phyloP scores from a whole-genome alignment of 2,797 vertebrate genomes.

The Loris lydekkerianus region DNA sequence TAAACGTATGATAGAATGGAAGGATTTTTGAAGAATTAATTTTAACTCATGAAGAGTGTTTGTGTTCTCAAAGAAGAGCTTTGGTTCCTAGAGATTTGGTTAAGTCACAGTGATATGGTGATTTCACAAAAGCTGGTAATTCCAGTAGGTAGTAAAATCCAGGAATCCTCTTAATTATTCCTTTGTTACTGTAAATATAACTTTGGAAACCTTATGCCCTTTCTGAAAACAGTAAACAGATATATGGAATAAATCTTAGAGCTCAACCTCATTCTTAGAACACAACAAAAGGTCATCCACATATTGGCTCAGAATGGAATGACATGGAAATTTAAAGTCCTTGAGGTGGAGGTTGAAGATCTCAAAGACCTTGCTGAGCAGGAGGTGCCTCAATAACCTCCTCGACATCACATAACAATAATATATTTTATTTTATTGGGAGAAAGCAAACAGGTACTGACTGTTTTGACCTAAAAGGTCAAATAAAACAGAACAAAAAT shows the following conservation, averaged over 20 bases:
- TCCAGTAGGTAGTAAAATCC: background rate
- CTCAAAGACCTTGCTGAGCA: background rate
- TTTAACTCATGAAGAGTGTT: background rate
- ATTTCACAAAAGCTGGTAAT: background rate
- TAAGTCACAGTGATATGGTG: background rate
- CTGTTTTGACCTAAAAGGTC: background rate
- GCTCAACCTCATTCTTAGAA: background rate
- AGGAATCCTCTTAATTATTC: background rate
- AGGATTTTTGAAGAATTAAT: background rate
- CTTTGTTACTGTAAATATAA: slow-evolving; percentile 14
- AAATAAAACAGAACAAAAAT: background rate
- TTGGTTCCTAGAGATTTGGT: background rate
- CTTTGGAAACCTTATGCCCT: background rate
- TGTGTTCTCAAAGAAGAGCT: background rate
- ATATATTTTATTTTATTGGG: slow-evolving; percentile 8
- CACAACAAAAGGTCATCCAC: background rate
- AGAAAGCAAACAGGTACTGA: background rate
- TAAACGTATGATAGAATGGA: background rate
- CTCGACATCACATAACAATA: background rate
- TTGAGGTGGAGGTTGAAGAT: background rate
- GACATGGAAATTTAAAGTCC: background rate
- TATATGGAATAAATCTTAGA: background rate
- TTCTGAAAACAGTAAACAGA: slow-evolving; percentile 35
- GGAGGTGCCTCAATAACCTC: background rate
- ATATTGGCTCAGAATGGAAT: background rate